phyloP scores from a whole-genome alignment of 2,888 invertebrate genomes.

The Drosophila crucigera region DNA sequence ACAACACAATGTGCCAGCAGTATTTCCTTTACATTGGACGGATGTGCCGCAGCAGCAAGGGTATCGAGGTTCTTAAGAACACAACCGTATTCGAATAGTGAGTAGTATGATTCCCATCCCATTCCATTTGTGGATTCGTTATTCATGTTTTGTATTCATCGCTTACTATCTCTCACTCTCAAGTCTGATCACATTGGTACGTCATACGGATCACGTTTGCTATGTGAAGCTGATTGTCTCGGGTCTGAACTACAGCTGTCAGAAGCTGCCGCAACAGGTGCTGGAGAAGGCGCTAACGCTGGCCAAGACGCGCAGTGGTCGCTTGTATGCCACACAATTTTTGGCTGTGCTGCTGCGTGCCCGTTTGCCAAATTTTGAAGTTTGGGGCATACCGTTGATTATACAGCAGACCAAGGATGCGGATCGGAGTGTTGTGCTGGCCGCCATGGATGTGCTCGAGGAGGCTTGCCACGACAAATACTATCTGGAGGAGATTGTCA shows the following conservation, averaged over 20 bases:
- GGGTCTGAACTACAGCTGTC: constrained; percentile 93
- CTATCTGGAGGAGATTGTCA: constrained; percentile 91
- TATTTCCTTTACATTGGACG: constrained; percentile 97
- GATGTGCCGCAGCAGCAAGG: constrained; percentile 90
- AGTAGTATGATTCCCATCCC: constrained; percentile 67
- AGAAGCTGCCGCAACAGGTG: constrained; percentile 88
- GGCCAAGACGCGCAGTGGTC: constrained; percentile 86
- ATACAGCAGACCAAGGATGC: constrained; percentile 94
- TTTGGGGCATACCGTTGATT: constrained; percentile 95
- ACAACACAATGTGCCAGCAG: constrained; percentile 95
- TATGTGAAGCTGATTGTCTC: constrained; percentile 97
- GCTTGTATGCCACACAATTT: constrained; percentile 96
- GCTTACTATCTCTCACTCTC: not conserved
- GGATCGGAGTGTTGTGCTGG: constrained; percentile 91
- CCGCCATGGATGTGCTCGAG: constrained; percentile 93
- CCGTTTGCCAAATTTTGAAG: constrained; percentile 89
- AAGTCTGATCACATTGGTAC: constrained; percentile 92
- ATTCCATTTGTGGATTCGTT: not conserved
- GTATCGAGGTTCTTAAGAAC: constrained; percentile 90
- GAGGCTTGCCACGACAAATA: constrained; percentile 96
- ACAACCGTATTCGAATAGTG: constrained; percentile 91
- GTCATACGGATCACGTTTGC: constrained; percentile 94
- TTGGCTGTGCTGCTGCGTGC: constrained; percentile 94
- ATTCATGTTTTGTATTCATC: not conserved
- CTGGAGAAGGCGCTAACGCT: constrained; percentile 85